Evolutionary conservation across 1,140 invertebrate genomes (phyloP).

Genomic region (Heliothis virescens): DNA sequence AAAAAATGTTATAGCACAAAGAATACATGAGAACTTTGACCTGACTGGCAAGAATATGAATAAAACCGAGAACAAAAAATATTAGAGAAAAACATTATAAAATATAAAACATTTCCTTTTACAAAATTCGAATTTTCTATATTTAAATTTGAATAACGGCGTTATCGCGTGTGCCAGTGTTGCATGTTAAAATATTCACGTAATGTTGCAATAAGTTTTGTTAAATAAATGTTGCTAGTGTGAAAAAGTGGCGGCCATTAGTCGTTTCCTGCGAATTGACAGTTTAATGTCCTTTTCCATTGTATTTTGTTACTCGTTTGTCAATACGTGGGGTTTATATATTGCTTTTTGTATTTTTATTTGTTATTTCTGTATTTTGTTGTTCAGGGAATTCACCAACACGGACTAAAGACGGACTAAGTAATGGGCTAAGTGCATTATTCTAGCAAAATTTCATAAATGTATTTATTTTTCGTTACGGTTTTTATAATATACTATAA

Average conservation of each 20-base stretch:
- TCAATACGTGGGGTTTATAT: conserved; percentile 5
- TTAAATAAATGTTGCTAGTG: not conserved
- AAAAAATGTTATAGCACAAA: not conserved
- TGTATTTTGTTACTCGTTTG: conserved; percentile 4
- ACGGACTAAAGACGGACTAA: no score
- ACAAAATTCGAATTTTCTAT: not conserved
- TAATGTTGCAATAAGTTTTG: conserved; percentile 25
- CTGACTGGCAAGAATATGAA: not conserved
- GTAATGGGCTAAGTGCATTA: no score
- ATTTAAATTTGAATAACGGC: conserved; percentile 1
- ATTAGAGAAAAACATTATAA: not conserved
- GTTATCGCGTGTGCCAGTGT: conserved; percentile 7
- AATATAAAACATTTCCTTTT: not conserved
- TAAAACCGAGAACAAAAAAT: not conserved
- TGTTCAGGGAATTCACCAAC: no score
- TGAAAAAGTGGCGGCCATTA: conserved; percentile 27
- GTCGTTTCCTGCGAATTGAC: not conserved
- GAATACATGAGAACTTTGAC: conserved; percentile 6
- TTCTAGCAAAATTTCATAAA: no score
- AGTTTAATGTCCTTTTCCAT: not conserved
- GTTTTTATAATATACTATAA: no score
- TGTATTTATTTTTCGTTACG: no score
- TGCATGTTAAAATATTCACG: conserved; percentile 27
- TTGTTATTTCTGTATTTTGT: not conserved
- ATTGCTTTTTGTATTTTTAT: not conserved